Evolutionary conservation across 2,113 vertebrate genomes (phyloP), one percentile per base, ranked within the genome.

Genomic region (Sylvia atricapilla): DNA sequence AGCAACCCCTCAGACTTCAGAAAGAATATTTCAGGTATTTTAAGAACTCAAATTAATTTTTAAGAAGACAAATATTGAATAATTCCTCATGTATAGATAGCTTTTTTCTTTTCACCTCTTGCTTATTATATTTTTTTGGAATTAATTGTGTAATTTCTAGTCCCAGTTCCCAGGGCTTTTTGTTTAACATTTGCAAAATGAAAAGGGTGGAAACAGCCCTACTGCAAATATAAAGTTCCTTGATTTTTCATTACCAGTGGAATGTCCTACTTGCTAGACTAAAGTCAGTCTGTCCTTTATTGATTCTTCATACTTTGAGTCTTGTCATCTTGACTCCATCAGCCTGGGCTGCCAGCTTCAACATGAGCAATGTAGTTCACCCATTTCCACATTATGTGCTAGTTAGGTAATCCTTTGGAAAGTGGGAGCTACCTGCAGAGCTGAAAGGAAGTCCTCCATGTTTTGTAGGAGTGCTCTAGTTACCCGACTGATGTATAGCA

Each of bases 1-100:
- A 20, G 99, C 99, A 28, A 98, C 99, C 74, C 99, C 99, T 72
- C 98, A 99, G 97, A 99, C 98, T 97, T 99, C 98, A 11, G 99
- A 99, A 97, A 98, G 98, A 93, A 98, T 99, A 97, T 99, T 99
- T 91, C 99, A 99, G 99, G 99, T 99, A 98, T 94, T 66, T 69
- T 64, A 55, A 87, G 19, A 70, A 84, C 43, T 87, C 10, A 64
- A 25, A 23, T 39, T 67, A 28, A 22, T 58, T 30, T 21, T 0
- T 3, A n/a, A 39, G 43, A 60, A 68, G 33, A 21, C 3, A 20
- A 16, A 35, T 60, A 21, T 41, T 62, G 14, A 90, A 44, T 23
- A 89, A 9, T 78, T 86, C 27, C 15, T 35, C 0, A 1, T 62
- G 4, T 68, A 24, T 62, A 62, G 9, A 13, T 76, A 41, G 20